These are phyloP conservation scores for Dione juno DNA, from an alignment of 2,888 invertebrate species.

Conservation along the genomic window DNA sequence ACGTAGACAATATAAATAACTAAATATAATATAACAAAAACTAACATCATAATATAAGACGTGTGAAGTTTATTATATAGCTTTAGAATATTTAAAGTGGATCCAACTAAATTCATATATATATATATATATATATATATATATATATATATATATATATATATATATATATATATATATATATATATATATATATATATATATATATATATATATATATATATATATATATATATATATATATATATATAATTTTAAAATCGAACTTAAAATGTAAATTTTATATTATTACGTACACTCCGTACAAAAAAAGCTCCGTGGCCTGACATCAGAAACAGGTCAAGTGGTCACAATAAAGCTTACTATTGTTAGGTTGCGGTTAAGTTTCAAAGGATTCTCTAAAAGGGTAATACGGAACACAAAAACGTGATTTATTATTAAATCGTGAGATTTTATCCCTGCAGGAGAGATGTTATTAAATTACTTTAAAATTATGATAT, in stretches of 20 bases:
- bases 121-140: too few relatives aligned
- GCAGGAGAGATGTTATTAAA: neutral
- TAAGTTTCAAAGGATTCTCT: constrained; percentile 27
- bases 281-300: too few relatives aligned
- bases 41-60: neutral
- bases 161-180: too few relatives aligned
- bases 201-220: too few relatives aligned
- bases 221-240: too few relatives aligned
- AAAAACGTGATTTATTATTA: constrained; percentile 21
- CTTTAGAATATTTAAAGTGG: neutral
- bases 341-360: constrained; percentile 24
- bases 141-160: too few relatives aligned
- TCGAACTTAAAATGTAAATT: too few relatives aligned
- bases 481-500: constrained; percentile 9
- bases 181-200: too few relatives aligned
- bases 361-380: constrained; percentile 1
- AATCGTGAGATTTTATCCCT: neutral
- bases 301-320: too few relatives aligned
- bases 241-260: too few relatives aligned
- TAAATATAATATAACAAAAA: too few relatives aligned
- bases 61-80: neutral
- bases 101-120: neutral
- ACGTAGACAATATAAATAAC: too few relatives aligned
- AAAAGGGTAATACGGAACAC: neutral
- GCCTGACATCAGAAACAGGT: constrained; percentile 3